phyloP scores from a whole-genome alignment of 2,113 vertebrate genomes.

The Fulica atra region DNA sequence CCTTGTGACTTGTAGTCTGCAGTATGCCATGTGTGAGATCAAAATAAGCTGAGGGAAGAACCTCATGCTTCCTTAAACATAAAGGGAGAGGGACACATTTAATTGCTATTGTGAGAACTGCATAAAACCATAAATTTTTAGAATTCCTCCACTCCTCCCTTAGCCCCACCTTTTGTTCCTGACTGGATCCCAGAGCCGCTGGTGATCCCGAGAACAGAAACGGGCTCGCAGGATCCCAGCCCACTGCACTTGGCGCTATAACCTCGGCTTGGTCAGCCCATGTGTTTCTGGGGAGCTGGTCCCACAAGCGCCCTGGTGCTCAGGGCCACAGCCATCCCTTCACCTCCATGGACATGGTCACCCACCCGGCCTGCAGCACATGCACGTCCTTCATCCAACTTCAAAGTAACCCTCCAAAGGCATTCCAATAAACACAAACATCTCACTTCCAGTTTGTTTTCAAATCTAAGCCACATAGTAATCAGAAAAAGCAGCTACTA shows the following conservation, averaged over 20 bases:
- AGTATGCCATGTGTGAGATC: neutral
- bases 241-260: fast-evolving
- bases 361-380: fast-evolving
- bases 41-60: neutral
- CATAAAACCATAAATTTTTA: neutral
- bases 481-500: neutral
- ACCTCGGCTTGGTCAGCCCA: neutral
- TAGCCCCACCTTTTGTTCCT: neutral
- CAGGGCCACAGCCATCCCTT: neutral
- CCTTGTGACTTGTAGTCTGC: neutral
- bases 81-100: neutral
- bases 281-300: neutral
- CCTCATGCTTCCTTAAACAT: neutral
- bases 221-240: neutral
- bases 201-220: neutral
- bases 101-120: neutral
- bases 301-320: neutral
- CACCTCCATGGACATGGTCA: fast-evolving
- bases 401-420: neutral
- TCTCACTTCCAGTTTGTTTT: neutral
- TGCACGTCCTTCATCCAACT: fast-evolving
- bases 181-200: neutral
- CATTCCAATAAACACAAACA: neutral
- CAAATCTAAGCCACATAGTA: neutral
- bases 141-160: neutral